phyloP scores from a whole-genome alignment of 2,888 invertebrate species.

The Sarcophaga variegata region DNA sequence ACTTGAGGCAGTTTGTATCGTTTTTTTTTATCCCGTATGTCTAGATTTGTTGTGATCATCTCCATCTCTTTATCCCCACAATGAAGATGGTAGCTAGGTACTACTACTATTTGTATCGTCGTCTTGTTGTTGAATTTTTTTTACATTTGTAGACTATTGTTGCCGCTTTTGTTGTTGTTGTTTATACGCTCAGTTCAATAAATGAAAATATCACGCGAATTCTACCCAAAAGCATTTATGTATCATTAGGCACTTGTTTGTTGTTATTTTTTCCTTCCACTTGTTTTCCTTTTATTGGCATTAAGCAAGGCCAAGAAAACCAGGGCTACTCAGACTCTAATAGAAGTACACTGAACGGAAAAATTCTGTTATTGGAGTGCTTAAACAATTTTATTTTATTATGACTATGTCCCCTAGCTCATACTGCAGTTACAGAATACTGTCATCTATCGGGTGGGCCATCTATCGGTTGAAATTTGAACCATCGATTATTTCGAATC shows the following conservation, averaged over 20 bases:
- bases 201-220: slow-evolving; percentile 73
- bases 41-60: slow-evolving; percentile 62
- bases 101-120: slow-evolving; percentile 34
- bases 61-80: slow-evolving; percentile 46
- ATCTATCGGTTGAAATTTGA: no score
- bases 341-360: slow-evolving; percentile 37
- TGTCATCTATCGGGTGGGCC: no score
- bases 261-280: slow-evolving; percentile 44
- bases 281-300: slow-evolving; percentile 8
- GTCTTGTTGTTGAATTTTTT: slow-evolving; percentile 40
- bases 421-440: no score
- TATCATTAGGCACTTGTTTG: slow-evolving; percentile 71
- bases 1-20: slow-evolving; percentile 56
- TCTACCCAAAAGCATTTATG: slow-evolving; percentile 69
- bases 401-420: no score
- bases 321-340: slow-evolving; percentile 39
- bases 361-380: neutral
- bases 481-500: no score
- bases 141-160: slow-evolving; percentile 31
- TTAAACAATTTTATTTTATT: no score
- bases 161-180: slow-evolving; percentile 40
- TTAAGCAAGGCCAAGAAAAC: slow-evolving; percentile 24
- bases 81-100: slow-evolving; percentile 35
- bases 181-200: slow-evolving; percentile 65
- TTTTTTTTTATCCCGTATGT: slow-evolving; percentile 38